phyloP scores from a whole-genome alignment of 2,888 invertebrate species.

The Chrysolina americana region DNA sequence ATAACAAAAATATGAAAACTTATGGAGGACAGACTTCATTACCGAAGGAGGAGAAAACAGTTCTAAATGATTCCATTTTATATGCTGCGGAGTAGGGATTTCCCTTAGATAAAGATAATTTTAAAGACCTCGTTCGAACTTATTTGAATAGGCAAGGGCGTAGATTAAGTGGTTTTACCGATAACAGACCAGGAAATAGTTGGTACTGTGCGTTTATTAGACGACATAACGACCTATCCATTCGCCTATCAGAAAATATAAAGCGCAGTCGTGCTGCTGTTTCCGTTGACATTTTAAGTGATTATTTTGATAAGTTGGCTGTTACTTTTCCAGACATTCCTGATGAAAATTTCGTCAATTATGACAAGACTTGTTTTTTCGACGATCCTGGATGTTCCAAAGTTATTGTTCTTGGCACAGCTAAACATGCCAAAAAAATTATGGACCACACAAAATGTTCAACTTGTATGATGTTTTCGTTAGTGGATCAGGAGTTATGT shows the following conservation, averaged over 20 bases:
- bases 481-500: constrained; percentile 22
- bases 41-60: neutral
- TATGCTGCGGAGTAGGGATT: constrained; percentile 8
- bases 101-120: constrained; percentile 9
- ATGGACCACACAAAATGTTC: constrained; percentile 19
- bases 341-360: constrained; percentile 18
- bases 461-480: constrained; percentile 26
- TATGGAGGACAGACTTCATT: constrained; percentile 20
- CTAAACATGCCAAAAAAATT: constrained; percentile 27
- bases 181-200: too few relatives aligned
- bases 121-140: constrained; percentile 12
- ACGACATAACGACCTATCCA: constrained; percentile 9
- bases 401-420: constrained; percentile 18
- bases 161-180: neutral
- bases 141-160: constrained; percentile 15
- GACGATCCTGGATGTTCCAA: constrained; percentile 14
- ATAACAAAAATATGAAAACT: constrained; percentile 14
- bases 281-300: too few relatives aligned
- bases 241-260: constrained; percentile 16
- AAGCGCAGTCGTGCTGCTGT: constrained; percentile 1
- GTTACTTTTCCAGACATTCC: constrained; percentile 16
- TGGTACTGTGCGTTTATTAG: constrained; percentile 5
- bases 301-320: constrained; percentile 22
- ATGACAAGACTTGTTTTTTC: constrained; percentile 17
- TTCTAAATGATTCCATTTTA: constrained; percentile 12